Conservation (phyloP, 2,113 vertebrate genomes). For the Myrmecobius fasciatus region DNA sequence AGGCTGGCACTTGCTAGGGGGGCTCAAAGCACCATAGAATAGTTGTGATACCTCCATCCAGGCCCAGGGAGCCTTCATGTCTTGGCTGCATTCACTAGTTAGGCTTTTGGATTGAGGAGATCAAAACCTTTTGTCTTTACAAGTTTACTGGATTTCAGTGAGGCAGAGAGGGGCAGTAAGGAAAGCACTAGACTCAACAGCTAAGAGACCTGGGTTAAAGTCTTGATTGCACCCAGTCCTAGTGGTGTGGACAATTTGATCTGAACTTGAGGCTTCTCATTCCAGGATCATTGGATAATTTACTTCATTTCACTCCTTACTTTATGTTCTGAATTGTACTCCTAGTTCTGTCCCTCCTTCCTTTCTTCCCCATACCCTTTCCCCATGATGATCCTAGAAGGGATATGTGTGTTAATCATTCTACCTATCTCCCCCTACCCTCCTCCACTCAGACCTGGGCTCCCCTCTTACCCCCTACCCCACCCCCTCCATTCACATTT, state of each 20-base stretch:
- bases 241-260: neutral
- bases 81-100: neutral
- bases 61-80: neutral
- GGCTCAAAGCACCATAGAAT: neutral
- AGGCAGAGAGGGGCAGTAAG: neutral
- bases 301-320: neutral
- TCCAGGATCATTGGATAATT: neutral
- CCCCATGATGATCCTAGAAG: neutral
- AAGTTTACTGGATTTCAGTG: neutral
- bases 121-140: neutral
- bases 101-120: neutral
- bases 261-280: neutral
- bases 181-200: neutral
- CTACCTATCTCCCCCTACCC: fast-evolving
- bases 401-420: neutral
- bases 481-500: neutral
- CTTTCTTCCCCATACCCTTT: fast-evolving
- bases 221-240: neutral
- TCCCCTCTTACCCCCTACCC: no score
- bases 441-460: no score
- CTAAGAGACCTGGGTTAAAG: neutral
- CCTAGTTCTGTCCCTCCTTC: neutral
- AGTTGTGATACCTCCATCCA: neutral
- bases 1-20: conserved; percentile 8
- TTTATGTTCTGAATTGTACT: neutral